Evolutionary conservation across 2,888 invertebrate genomes (phyloP), one percentile per base, ranked within the genome.

Genomic region (Cheilosia pagana): DNA sequence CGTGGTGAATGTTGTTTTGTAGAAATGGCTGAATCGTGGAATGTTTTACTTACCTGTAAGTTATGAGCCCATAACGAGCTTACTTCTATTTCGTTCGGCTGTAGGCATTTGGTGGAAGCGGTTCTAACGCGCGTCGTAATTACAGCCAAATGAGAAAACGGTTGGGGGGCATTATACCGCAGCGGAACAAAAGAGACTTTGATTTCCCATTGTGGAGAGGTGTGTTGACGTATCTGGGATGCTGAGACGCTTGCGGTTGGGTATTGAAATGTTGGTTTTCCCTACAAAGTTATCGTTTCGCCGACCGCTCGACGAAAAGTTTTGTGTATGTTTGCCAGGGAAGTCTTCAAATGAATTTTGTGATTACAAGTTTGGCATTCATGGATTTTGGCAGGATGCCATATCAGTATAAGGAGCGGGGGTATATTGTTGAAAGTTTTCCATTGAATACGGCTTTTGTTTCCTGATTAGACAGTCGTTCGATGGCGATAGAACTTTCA

Each of bases 261-360:
- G 41, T 50, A 60, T 71, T 71, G 59, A 59, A 75, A 75, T 75
- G 59, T 71, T 65, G 14, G 45, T 63, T 60, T 67, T 67, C 60
- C 81, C 43, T 74, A 79, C 74, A 48, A 79, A 79, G 79, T 67
- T 79, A 79, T 79, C 53, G 67, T 60, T 79, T 71, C 50, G 14
- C 10, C 21, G 12, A 3, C 16, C 7, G 14, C 35, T 3, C 4
- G 0, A 5, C 12, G 6, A 2, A n/a, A 45, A 35, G 35, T 63
- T 74, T 55, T 23, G 48, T 50, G 19, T 59, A 21, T 16, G n/a
- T 59, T 31, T 60, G 48, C n/a, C 28, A 43, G 16, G 5, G 41
- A 45, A 57, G 41, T 43, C 23, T 25, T 53, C 25, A 71, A 77
- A 67, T 82, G 7, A 62, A 62, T 67, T 68, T 60, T 41, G 50